These are phyloP conservation scores for Sinocyclocheilus grahami DNA, from an alignment of 2,113 vertebrate genomes.

Conservation along the genomic window DNA sequence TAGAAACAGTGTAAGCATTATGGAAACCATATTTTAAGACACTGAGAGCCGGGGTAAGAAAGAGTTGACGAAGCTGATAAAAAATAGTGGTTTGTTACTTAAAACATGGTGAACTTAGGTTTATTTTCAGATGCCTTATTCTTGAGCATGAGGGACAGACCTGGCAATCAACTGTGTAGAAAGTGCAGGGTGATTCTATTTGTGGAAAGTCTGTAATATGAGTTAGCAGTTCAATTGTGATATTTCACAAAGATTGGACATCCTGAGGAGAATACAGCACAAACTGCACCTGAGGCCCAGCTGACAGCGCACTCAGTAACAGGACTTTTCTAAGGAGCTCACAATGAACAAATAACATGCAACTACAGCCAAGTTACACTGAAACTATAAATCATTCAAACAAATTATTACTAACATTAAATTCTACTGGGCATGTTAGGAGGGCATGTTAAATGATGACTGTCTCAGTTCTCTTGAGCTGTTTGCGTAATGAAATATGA, in stretches of 20 bases:
- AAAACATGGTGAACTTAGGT: constrained; percentile 13
- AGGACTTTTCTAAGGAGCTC: constrained; percentile 11
- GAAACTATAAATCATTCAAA: no score
- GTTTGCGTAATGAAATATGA: neutral
- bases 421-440: no score
- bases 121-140: constrained; percentile 37
- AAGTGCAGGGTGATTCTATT: constrained; percentile 10
- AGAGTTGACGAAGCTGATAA: neutral
- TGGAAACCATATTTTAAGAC: constrained; percentile 15
- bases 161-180: constrained; percentile 6
- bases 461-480: no score
- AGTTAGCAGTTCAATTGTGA: constrained; percentile 31
- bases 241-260: constrained; percentile 62
- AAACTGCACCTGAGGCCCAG: constrained; percentile 64
- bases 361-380: neutral
- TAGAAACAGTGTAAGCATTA: neutral
- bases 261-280: constrained; percentile 58
- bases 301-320: constrained; percentile 15
- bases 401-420: no score
- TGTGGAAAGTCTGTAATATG: constrained; percentile 16
- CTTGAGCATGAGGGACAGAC: constrained; percentile 7
- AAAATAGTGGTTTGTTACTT: constrained; percentile 5
- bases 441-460: no score
- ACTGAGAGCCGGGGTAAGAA: neutral
- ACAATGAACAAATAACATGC: neutral